phyloP scores from a whole-genome alignment of 64 coral and sea anemone genomes.

The Stichodactyla helianthus region DNA sequence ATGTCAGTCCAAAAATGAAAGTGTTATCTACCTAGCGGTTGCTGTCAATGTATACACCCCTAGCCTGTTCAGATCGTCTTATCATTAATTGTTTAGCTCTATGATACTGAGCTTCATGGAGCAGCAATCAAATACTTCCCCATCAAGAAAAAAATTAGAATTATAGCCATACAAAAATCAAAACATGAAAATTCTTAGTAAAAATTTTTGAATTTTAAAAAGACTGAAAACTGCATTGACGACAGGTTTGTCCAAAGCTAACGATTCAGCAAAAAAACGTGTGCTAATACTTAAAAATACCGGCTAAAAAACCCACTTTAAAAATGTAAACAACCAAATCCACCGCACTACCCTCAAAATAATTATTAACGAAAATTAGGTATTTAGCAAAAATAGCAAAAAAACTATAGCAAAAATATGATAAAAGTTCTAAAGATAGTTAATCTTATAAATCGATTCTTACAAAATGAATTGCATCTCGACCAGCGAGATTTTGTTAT shows the following conservation, averaged over 20 bases:
- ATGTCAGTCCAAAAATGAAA: neutral
- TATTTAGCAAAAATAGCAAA: neutral
- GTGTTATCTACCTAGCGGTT: neutral
- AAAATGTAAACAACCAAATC: neutral
- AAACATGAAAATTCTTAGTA: no score
- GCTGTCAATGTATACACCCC: neutral
- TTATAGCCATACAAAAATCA: no score
- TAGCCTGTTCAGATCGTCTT: neutral
- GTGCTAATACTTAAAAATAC: no score
- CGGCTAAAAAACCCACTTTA: no score
- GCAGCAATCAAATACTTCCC: neutral
- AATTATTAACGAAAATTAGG: neutral
- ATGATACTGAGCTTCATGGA: neutral
- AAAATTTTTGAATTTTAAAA: no score
- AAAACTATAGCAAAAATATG: neutral
- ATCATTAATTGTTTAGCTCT: neutral
- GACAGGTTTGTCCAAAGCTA: no score
- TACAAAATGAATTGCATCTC: constrained; percentile 7
- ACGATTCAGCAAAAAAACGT: no score
- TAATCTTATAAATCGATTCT: neutral
- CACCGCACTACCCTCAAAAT: neutral
- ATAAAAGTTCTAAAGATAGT: neutral
- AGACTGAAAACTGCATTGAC: no score
- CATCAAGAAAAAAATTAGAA: neutral
- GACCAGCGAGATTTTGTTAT: constrained; percentile 22